Conservation (phyloP, 2,888 invertebrate species). For the Melanargia galathea region DNA sequence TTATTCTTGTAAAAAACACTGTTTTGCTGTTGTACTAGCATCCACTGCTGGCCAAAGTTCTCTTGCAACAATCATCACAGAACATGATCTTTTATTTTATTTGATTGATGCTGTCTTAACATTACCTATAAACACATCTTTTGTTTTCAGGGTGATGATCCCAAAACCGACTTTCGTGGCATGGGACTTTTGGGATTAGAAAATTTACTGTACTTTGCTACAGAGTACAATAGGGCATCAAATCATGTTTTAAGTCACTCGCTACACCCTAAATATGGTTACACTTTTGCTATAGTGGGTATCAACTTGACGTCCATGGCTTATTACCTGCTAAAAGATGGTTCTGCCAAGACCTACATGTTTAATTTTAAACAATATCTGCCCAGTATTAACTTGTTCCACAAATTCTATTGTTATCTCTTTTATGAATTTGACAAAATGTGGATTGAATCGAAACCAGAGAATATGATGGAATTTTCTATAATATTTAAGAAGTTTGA, state of each 20-base stretch:
- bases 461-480: constrained; percentile 98
- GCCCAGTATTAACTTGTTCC: constrained; percentile 89
- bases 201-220: constrained; percentile 93
- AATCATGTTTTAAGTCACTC: constrained; percentile 93
- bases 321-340: constrained; percentile 89
- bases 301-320: constrained; percentile 98
- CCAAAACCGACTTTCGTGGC: constrained; percentile 98
- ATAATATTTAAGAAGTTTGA: constrained; percentile 93
- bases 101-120: too few species aligned
- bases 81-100: too few species aligned
- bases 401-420: constrained; percentile 95
- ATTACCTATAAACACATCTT: too few species aligned
- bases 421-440: constrained; percentile 97
- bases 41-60: too few species aligned
- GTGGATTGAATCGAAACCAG: constrained; percentile 96
- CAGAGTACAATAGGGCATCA: constrained; percentile 90
- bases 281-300: constrained; percentile 94
- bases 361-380: constrained; percentile 89
- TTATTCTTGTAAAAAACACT: too few species aligned
- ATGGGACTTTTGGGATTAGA: constrained; percentile 98
- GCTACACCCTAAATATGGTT: constrained; percentile 93
- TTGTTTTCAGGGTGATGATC: constrained; percentile 92
- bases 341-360: constrained; percentile 94
- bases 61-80: too few species aligned
- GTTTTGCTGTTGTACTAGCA: too few species aligned